These are phyloP conservation scores for Helleia helle DNA, from an alignment of 2,888 invertebrate species.

Conservation along the genomic window DNA sequence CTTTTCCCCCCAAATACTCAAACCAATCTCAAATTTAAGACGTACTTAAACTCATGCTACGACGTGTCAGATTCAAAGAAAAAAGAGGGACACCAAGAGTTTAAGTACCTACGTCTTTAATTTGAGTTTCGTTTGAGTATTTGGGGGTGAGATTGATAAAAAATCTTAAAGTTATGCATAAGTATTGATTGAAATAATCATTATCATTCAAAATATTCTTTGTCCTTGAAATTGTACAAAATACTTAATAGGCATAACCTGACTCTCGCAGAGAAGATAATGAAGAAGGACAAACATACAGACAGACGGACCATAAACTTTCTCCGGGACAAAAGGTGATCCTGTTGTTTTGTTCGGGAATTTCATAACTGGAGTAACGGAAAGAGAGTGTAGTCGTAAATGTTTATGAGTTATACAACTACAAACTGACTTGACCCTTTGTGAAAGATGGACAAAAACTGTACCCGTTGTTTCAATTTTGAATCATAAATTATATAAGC, in stretches of 20 bases:
- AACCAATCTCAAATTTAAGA: too few species aligned
- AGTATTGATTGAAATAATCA: not conserved
- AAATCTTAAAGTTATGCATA: too few species aligned
- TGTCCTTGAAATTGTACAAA: too few species aligned
- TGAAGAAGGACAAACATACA: not conserved
- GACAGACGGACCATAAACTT: not conserved
- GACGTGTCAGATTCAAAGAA: too few species aligned
- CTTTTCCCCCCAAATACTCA: too few species aligned
- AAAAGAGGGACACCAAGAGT: too few species aligned
- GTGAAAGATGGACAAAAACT: not conserved
- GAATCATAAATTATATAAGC: too few species aligned
- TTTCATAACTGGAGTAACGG: conserved; percentile 43
- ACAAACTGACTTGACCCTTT: not conserved
- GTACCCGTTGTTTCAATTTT: too few species aligned
- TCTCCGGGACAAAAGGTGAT: not conserved
- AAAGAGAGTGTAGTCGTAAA: conserved; percentile 19
- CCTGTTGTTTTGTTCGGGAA: conserved; percentile 38
- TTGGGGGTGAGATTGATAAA: too few species aligned
- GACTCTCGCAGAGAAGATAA: not conserved
- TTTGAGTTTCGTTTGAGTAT: too few species aligned
- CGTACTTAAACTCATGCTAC: too few species aligned
- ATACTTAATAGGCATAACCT: not conserved
- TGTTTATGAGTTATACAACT: not conserved
- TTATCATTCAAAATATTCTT: not conserved
- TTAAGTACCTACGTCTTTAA: too few species aligned